Conservation (phyloP, 92 coral and sea anemone species). For the Hydrozoanthus gracilis region DNA sequence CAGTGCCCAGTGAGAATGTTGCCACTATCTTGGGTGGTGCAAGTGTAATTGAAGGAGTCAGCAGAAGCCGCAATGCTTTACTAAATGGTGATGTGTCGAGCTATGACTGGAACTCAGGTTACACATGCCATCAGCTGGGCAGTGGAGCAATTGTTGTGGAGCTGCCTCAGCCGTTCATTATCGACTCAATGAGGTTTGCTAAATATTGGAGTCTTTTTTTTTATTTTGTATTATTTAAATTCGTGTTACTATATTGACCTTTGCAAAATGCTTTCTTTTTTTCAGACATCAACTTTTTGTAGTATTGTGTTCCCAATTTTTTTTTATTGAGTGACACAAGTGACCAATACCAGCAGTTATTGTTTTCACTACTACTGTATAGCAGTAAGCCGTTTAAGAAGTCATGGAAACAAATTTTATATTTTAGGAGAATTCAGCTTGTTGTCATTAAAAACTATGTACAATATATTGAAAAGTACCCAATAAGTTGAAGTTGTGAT, state of each 20-base stretch:
- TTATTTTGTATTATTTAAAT: background rate
- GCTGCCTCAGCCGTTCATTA: slow-evolving; percentile 89
- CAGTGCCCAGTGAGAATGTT: slow-evolving; percentile 89
- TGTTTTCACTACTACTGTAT: too few species aligned
- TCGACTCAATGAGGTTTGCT: slow-evolving; percentile 81
- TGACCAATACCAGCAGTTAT: too few species aligned
- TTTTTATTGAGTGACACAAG: too few species aligned
- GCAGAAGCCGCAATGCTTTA: slow-evolving; percentile 97
- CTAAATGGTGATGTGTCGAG: slow-evolving; percentile 85
- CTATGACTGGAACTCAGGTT: slow-evolving; percentile 99
- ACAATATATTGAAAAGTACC: background rate
- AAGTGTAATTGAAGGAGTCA: slow-evolving; percentile 96
- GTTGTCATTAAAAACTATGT: too few species aligned
- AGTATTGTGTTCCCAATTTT: too few species aligned
- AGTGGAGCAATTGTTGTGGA: slow-evolving; percentile 98
- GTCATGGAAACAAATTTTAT: too few species aligned
- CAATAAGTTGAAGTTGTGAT: background rate
- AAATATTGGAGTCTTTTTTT: background rate
- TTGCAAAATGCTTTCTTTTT: too few species aligned
- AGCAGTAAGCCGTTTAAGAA: too few species aligned
- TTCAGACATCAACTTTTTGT: too few species aligned
- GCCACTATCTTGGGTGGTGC: slow-evolving; percentile 85
- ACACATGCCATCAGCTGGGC: slow-evolving; percentile 97
- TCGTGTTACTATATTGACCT: too few species aligned
- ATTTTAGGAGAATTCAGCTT: too few species aligned